phyloP scores from a whole-genome alignment of 2,113 vertebrate genomes.

The Cheirogaleus medius region DNA sequence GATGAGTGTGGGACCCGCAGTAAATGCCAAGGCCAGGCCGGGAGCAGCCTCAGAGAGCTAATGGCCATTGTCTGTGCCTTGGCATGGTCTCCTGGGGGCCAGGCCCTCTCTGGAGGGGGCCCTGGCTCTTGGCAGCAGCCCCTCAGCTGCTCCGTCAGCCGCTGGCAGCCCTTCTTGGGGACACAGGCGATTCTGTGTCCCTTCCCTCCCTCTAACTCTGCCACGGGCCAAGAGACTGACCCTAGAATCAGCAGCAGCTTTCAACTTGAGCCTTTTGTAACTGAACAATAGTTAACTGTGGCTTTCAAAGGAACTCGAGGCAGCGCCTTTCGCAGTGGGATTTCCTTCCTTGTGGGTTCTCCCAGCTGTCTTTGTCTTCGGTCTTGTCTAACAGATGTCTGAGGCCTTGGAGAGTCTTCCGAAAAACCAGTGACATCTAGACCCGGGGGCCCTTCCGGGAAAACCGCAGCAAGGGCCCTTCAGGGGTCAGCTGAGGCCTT shows the following conservation, averaged over 20 bases:
- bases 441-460: neutral
- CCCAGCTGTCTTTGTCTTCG: slow-evolving; percentile 40
- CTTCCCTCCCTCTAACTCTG: neutral
- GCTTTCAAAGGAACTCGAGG: neutral
- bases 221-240: slow-evolving; percentile 10
- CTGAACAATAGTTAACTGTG: neutral
- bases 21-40: neutral
- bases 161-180: neutral
- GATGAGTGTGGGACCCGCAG: rapidly evolving
- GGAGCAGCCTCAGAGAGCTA: neutral
- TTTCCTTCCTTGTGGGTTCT: slow-evolving; percentile 51
- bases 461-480: neutral
- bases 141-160: neutral
- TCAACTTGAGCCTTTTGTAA: slow-evolving; percentile 21
- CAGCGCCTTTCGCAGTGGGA: neutral
- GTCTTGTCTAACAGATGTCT: neutral
- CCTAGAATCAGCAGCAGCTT: slow-evolving; percentile 19
- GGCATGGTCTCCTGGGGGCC: neutral
- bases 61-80: neutral
- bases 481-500: neutral
- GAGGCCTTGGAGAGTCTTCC: slow-evolving; percentile 4
- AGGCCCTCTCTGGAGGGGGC: neutral
- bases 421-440: neutral
- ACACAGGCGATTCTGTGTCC: slow-evolving; percentile 53
- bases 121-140: slow-evolving; percentile 1